Percentiles rank a stretch among this genome's conserved stretches.
Evolutionary conservation across 53 echinoderm and acorn worm species (phyloP).

Genomic region (Astropecten irregularis): DNA sequence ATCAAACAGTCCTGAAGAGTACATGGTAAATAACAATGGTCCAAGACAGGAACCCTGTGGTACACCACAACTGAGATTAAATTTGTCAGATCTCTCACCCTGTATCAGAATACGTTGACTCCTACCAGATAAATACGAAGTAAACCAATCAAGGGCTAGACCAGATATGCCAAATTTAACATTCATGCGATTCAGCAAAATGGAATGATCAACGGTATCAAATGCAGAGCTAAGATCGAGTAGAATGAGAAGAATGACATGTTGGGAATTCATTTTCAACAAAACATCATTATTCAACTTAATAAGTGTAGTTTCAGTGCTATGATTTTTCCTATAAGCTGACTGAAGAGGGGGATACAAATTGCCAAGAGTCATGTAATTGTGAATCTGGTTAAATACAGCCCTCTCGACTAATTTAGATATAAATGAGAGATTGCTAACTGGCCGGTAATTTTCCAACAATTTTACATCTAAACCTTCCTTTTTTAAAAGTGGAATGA

Average conservation of each 20-base stretch:
- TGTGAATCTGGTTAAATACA: background rate
- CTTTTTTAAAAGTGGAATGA: background rate
- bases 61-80: slow-evolving; percentile 17
- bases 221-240: slow-evolving; percentile 9
- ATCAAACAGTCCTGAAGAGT: background rate
- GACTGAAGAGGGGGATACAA: background rate
- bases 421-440: background rate
- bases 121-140: slow-evolving; percentile 16
- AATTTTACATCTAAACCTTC: background rate
- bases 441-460: background rate
- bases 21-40: background rate
- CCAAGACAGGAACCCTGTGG: slow-evolving; percentile 19
- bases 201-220: background rate
- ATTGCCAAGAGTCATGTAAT: background rate
- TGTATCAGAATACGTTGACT: slow-evolving; percentile 16
- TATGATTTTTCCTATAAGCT: background rate
- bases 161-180: slow-evolving; percentile 16
- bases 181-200: background rate
- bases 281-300: background rate
- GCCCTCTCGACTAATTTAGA: background rate
- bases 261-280: background rate
- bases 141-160: slow-evolving; percentile 2
- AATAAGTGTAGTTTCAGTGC: background rate
- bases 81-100: background rate
- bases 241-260: background rate